Percentiles rank a stretch among this genome's conserved stretches.
Conservation (phyloP, 1,140 invertebrate genomes). For the Thalassaphorura encarpata region DNA sequence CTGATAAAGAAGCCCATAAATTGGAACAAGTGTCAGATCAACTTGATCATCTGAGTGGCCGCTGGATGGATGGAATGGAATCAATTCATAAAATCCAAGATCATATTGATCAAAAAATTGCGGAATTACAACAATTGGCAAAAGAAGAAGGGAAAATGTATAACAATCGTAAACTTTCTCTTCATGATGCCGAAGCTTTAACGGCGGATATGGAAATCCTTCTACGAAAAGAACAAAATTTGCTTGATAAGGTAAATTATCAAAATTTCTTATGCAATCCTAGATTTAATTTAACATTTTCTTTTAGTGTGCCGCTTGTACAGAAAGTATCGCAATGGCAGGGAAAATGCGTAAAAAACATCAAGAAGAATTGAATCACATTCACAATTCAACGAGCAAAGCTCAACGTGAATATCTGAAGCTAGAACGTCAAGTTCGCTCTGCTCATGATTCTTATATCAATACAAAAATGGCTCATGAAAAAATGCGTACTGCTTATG, state of each 20-base stretch:
- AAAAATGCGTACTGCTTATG: constrained; percentile 28
- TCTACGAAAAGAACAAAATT: constrained; percentile 12
- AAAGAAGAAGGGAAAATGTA: constrained; percentile 20
- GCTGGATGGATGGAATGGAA: constrained; percentile 20
- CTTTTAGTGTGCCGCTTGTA: constrained; percentile 1
- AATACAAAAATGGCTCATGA: constrained; percentile 29
- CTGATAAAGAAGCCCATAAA: constrained; percentile 23
- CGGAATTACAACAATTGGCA: constrained; percentile 8
- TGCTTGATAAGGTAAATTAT: constrained; percentile 13
- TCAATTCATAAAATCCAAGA: constrained; percentile 4
- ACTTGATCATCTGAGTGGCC: neutral
- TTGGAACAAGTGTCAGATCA: constrained; percentile 24
- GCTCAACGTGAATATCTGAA: constrained; percentile 9
- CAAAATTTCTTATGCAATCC: no score
- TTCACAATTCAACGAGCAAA: constrained; percentile 18
- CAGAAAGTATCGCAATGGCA: constrained; percentile 14
- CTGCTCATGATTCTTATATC: constrained; percentile 19
- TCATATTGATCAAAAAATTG: constrained; percentile 13
- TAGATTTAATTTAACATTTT: no score
- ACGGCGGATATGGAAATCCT: constrained; percentile 14
- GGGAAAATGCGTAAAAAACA: constrained; percentile 15
- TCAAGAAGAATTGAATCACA: constrained; percentile 18
- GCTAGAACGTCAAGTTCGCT: constrained; percentile 18
- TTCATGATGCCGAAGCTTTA: constrained; percentile 17
- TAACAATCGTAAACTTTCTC: constrained; percentile 6